Conservation (phyloP, 2,797 vertebrate species). For the Arctocebus calabarensis region DNA sequence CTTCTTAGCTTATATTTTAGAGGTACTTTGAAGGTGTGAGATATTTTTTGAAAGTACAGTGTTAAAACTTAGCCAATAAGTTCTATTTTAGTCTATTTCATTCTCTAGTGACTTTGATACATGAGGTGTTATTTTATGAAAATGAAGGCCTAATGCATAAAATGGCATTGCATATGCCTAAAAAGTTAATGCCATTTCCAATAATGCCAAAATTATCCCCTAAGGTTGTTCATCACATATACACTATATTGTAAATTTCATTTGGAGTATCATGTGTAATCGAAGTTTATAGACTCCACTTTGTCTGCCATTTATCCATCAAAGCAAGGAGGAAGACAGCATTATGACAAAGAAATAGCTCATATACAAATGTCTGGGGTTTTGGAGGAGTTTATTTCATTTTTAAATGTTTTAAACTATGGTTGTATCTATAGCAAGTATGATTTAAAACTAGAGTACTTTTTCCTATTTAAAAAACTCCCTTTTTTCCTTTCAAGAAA, state of each 20-base stretch:
- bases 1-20: slow-evolving; percentile 1
- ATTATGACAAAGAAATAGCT: not conserved
- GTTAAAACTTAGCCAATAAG: not conserved
- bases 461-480: not conserved
- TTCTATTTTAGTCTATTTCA: not conserved
- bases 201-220: not conserved
- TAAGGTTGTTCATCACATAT: not conserved
- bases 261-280: not conserved
- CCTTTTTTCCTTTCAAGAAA: slow-evolving; percentile 28
- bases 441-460: not conserved
- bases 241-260: not conserved
- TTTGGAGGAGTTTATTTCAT: not conserved
- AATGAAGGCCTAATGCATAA: not conserved
- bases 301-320: not conserved
- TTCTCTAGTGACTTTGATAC: not conserved
- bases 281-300: not conserved
- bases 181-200: not conserved
- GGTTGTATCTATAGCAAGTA: not conserved
- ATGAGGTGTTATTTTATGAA: not conserved
- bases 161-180: not conserved
- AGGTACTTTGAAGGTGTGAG: not conserved
- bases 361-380: not conserved
- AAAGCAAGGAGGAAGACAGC: not conserved
- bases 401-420: slow-evolving; percentile 24
- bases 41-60: not conserved